phyloP scores from a whole-genome alignment of 2,888 invertebrate genomes.

The Drosophila diplacantha region DNA sequence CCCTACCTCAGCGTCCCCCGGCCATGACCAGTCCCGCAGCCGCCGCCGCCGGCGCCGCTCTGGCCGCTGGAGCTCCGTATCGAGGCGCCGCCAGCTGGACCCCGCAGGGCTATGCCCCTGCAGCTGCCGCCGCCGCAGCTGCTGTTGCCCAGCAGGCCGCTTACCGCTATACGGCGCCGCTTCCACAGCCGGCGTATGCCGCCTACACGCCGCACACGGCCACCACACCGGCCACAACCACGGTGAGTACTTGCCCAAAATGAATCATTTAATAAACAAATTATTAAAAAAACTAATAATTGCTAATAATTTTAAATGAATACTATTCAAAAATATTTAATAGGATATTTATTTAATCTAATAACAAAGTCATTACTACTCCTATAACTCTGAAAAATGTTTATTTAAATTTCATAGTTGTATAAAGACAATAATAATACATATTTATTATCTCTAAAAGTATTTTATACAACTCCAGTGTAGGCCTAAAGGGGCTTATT shows the following conservation, averaged over 20 bases:
- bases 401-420: too few species aligned
- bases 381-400: too few species aligned
- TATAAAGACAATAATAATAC: too few species aligned
- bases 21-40: constrained; percentile 79
- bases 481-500: too few species aligned
- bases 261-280: background rate
- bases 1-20: constrained; percentile 76
- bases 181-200: constrained; percentile 78
- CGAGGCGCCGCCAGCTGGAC: constrained; percentile 78
- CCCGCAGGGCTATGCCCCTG: constrained; percentile 78
- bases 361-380: too few species aligned
- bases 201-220: constrained; percentile 78
- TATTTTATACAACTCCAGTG: too few species aligned
- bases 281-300: background rate
- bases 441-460: too few species aligned
- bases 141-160: constrained; percentile 77
- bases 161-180: constrained; percentile 78
- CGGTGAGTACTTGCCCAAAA: constrained; percentile 70
- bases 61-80: constrained; percentile 77
- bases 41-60: constrained; percentile 77
- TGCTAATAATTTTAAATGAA: background rate
- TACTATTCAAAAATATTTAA: too few species aligned
- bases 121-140: constrained; percentile 76
- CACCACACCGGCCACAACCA: constrained; percentile 77
- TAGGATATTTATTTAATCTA: too few species aligned